Evolutionary conservation across 2,797 vertebrate genomes (phyloP), one percentile per base, ranked within the genome.

Genomic region (Pangasius mekongensis): DNA sequence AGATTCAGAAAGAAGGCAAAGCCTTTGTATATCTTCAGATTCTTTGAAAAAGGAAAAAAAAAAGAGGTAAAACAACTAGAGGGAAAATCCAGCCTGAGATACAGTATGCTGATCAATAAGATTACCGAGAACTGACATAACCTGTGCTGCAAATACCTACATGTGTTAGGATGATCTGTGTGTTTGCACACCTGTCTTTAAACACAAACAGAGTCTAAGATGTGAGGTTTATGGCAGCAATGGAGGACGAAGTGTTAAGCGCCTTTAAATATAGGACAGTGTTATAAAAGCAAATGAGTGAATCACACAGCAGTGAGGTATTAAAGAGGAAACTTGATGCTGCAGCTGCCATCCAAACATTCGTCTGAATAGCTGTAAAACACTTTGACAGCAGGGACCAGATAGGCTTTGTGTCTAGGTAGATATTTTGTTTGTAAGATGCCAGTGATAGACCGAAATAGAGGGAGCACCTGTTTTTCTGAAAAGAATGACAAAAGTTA

Each of bases 201-300:
- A 47, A 52, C 39, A 43, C 30, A 49, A 64, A 36, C 52, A 24
- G 43, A 43, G 33, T 64, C 22, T 18, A 56, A 73, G 88, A 60
- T 89, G 84, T 87, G 85, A 90, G 86, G 91, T 89, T 82, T 86
- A 27, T 49, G 88, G 92, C 7, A 43, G 89, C 18, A 90, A 90
- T 52, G 83, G 92, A 89, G 86, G 90, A 92, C 90, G 88, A 94
- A 94, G 95, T 94, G 95, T 95, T 95, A 95, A 96, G 95, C 92
- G 94, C 92, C 94, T 96, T 96, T 97, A 96, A 98, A 98, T 98
- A 97, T 97, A 98, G 96, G 96, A 92, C 92, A 95, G 95, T 95
- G 96, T 95, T 97, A 97, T 97, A 98, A 98, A 98, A 98, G 96
- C 94, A 95, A 97, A 96, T 94, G 92, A 95, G 96, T 97, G 97